phyloP scores from a whole-genome alignment of 2,888 invertebrate genomes.

The Phorcus lineatus region DNA sequence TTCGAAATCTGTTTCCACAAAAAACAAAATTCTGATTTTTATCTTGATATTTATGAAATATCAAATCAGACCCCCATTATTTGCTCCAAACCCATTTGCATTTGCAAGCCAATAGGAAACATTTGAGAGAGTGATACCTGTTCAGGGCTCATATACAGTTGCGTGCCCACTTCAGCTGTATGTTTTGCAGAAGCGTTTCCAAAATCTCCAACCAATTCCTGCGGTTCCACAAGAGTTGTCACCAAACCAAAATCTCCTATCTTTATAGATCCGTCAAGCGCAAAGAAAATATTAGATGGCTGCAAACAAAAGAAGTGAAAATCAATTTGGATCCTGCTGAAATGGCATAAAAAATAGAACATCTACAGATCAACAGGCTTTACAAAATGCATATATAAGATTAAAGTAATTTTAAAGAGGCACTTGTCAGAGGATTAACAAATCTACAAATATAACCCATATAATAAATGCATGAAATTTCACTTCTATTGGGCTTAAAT shows the following conservation, averaged over 20 bases:
- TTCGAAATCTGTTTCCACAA: no score
- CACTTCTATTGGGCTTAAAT: no score
- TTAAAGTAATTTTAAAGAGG: no score
- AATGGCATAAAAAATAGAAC: neutral
- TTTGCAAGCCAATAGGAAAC: neutral
- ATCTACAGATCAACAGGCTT: no score
- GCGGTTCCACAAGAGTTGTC: constrained; percentile 84
- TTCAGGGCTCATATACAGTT: constrained; percentile 98
- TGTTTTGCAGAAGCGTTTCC: constrained; percentile 57
- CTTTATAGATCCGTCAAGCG: constrained; percentile 91
- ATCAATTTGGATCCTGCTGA: neutral
- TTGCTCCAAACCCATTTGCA: no score
- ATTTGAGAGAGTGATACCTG: constrained; percentile 78
- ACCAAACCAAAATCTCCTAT: constrained; percentile 99
- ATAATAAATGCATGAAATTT: no score
- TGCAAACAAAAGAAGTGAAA: constrained; percentile 72
- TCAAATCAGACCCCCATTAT: no score
- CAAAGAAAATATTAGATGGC: constrained; percentile 95
- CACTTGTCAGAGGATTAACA: no score
- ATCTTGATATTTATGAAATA: no score
- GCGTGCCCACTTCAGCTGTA: constrained; percentile 85
- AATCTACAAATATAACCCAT: no score
- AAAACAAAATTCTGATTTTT: no score
- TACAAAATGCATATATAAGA: no score
- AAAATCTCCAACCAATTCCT: constrained; percentile 36